Evolutionary conservation across 1,140 invertebrate species (phyloP).

Genomic region (Notospermus geniculatus): DNA sequence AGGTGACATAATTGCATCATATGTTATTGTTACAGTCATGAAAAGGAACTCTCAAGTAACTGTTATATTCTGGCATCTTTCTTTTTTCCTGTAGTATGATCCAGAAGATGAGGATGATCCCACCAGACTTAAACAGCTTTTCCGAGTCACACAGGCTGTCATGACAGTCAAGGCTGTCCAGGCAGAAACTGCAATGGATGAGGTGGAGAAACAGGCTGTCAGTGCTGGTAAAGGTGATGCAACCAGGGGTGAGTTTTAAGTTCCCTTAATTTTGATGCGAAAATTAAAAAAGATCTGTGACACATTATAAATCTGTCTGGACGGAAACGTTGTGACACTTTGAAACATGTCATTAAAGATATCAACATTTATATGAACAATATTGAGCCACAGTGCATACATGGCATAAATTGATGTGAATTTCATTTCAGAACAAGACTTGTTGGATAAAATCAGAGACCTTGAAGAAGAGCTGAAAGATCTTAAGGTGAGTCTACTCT

Average conservation of each 20-base stretch:
- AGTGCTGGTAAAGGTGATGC: conserved; percentile 10
- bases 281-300: too few relatives aligned
- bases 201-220: conserved; percentile 34
- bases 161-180: conserved; percentile 38
- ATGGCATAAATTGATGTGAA: too few relatives aligned
- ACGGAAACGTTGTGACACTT: too few relatives aligned
- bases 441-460: conserved; percentile 32
- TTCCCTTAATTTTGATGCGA: too few relatives aligned
- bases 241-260: too few relatives aligned
- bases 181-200: conserved; percentile 35
- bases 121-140: conserved; percentile 40
- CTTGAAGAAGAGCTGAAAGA: conserved; percentile 66
- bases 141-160: conserved; percentile 37
- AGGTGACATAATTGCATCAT: too few relatives aligned
- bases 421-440: conserved; percentile 38
- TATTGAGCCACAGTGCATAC: too few relatives aligned
- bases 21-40: neutral
- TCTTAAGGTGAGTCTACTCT: conserved; percentile 67
- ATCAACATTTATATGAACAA: too few relatives aligned
- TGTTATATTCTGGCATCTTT: neutral
- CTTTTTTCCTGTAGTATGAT: conserved; percentile 35
- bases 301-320: too few relatives aligned
- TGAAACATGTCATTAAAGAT: too few relatives aligned
- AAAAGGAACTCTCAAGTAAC: neutral
- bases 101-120: conserved; percentile 33